Percentiles rank a stretch among this genome's conserved stretches.
Evolutionary conservation across 1,140 invertebrate species (phyloP).

Genomic region (Gyrodactylus bullatarudis): DNA sequence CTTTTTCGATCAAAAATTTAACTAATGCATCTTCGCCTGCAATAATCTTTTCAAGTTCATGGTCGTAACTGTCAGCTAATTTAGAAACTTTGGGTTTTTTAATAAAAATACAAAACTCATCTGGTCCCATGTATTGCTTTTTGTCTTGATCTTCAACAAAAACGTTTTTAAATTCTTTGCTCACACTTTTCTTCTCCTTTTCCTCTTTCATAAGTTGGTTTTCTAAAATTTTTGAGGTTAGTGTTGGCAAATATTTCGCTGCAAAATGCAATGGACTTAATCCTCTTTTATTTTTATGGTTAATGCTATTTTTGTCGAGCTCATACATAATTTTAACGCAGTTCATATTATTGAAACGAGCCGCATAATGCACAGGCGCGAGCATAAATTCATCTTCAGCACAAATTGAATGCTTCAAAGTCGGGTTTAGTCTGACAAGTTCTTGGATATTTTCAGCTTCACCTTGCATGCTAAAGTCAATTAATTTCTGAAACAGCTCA

Average conservation of each 20-base stretch:
- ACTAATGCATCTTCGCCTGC: conserved; percentile 8
- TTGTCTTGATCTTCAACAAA: no score
- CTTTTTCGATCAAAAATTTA: conserved; percentile 11
- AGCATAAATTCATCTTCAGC: not conserved
- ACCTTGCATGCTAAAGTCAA: not conserved
- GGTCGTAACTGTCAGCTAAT: not conserved
- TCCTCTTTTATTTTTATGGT: conserved; percentile 12
- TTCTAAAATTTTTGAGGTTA: not conserved
- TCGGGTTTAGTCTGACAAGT: not conserved
- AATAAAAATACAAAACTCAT: not conserved
- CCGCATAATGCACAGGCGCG: not conserved
- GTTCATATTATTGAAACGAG: not conserved
- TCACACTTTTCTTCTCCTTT: not conserved
- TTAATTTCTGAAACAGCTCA: not conserved
- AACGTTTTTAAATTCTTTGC: not conserved
- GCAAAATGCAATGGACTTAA: conserved; percentile 14
- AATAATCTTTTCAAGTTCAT: not conserved
- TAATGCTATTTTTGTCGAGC: conserved; percentile 8
- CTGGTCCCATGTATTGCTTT: conserved; percentile 7
- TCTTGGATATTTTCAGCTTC: not conserved
- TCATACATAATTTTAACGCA: not conserved
- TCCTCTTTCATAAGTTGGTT: not conserved
- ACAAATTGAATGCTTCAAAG: not conserved
- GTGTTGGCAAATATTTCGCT: conserved; percentile 11
- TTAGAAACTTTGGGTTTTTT: not conserved